phyloP scores from a whole-genome alignment of 1,140 invertebrate genomes.

The Halesus radiatus region DNA sequence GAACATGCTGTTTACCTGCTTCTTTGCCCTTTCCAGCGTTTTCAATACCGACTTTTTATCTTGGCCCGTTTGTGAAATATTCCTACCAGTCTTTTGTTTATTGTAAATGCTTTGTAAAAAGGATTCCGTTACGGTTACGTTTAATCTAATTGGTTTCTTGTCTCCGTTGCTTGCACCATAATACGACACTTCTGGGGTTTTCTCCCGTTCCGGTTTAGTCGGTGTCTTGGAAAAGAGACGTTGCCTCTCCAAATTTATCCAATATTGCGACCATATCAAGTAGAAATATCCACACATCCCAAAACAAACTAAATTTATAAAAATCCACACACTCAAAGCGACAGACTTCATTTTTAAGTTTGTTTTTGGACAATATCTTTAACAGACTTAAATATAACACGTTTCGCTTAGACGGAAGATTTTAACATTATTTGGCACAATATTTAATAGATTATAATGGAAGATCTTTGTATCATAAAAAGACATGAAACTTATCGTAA shows the following conservation, averaged over 20 bases:
- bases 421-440: slow-evolving; percentile 7
- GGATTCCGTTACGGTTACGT: slow-evolving; percentile 33
- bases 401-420: not conserved
- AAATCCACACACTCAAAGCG: slow-evolving; percentile 78
- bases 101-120: slow-evolving; percentile 33
- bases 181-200: slow-evolving; percentile 59
- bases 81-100: slow-evolving; percentile 60
- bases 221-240: slow-evolving; percentile 65
- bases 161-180: slow-evolving; percentile 57
- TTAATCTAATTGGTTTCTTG: slow-evolving; percentile 46
- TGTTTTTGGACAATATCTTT: not conserved
- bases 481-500: not conserved
- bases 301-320: slow-evolving; percentile 78
- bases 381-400: not conserved
- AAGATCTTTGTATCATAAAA: slow-evolving; percentile 12
- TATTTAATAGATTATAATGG: not conserved
- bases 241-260: slow-evolving; percentile 73
- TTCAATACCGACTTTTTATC: slow-evolving; percentile 26
- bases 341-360: slow-evolving; percentile 72
- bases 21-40: slow-evolving; percentile 59
- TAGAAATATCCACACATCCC: slow-evolving; percentile 81
- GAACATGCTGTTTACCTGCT: slow-evolving; percentile 60
- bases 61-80: slow-evolving; percentile 48
- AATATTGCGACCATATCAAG: slow-evolving; percentile 79
- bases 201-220: slow-evolving; percentile 59